These are phyloP conservation scores for Misgurnus anguillicaudatus DNA, from an alignment of 2,113 vertebrate species.

Conservation along the genomic window DNA sequence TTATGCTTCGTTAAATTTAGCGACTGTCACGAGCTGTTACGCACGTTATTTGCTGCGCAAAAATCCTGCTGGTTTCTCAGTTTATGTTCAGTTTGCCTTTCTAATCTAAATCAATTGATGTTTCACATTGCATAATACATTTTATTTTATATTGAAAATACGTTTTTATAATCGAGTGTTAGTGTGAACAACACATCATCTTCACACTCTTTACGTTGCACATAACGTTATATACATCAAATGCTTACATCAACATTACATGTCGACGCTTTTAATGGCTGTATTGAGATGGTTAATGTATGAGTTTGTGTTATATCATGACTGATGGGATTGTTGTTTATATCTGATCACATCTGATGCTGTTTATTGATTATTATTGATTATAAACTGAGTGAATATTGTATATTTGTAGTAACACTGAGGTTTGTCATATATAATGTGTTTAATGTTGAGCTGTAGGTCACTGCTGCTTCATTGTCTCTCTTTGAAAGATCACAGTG, in stretches of 20 bases:
- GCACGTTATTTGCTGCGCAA: conserved; percentile 6
- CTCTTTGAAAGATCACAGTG: no score
- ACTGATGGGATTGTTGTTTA: no score
- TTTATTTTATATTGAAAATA: background rate
- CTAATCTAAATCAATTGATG: background rate
- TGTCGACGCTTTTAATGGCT: no score
- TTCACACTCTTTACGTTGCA: background rate
- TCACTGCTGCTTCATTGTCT: no score
- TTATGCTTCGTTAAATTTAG: background rate
- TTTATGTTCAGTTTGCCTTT: background rate
- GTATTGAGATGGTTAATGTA: no score
- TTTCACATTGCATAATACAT: background rate
- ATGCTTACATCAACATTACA: no score
- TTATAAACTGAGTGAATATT: background rate
- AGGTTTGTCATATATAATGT: background rate
- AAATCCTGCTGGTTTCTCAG: background rate
- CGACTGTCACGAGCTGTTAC: conserved; percentile 24
- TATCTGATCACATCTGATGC: no score
- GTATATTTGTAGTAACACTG: background rate
- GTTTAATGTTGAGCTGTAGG: background rate
- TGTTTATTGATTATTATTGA: background rate
- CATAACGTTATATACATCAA: no score
- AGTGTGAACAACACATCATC: background rate
- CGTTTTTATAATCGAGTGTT: no score
- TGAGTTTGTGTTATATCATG: no score